Conservation (phyloP, 37 sponge, comb jelly and placozoan genomes). For the Geodia barretti region DNA sequence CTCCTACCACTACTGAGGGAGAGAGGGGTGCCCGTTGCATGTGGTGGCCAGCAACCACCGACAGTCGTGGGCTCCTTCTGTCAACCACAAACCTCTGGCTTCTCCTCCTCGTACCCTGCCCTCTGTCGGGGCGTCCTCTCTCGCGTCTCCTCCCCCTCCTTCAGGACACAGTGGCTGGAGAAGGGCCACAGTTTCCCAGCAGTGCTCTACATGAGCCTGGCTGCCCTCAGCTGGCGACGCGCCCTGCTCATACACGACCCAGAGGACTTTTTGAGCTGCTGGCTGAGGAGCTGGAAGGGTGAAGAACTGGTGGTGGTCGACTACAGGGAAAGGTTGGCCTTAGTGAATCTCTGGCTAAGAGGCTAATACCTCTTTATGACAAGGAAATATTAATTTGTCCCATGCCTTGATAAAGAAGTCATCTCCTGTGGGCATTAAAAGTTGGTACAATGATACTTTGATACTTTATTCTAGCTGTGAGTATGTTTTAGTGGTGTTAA, state of each 20-base stretch:
- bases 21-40: slow-evolving; percentile 34
- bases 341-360: no score
- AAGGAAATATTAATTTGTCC: no score
- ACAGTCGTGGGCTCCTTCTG: neutral
- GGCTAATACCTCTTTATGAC: no score
- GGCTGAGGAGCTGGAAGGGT: slow-evolving; percentile 11
- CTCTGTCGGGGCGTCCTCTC: neutral
- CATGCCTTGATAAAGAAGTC: no score
- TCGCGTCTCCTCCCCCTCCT: neutral
- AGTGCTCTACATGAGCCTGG: neutral
- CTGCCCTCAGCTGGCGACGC: slow-evolving; percentile 31
- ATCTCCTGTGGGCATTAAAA: no score
- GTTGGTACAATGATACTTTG: no score
- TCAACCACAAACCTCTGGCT: neutral
- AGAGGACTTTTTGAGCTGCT: slow-evolving; percentile 13
- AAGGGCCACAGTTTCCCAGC: neutral
- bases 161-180: slow-evolving; percentile 2
- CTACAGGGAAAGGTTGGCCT: slow-evolving; percentile 29
- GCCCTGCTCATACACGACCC: slow-evolving; percentile 59
- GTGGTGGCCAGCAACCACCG: slow-evolving; percentile 4
- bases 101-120: neutral
- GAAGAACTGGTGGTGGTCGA: slow-evolving; percentile 36
- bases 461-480: no score
- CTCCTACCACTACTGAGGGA: slow-evolving; percentile 30
- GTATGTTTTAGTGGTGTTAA: no score